Evolutionary conservation across 1,140 invertebrate genomes (phyloP).

Genomic region (Samia ricini): DNA sequence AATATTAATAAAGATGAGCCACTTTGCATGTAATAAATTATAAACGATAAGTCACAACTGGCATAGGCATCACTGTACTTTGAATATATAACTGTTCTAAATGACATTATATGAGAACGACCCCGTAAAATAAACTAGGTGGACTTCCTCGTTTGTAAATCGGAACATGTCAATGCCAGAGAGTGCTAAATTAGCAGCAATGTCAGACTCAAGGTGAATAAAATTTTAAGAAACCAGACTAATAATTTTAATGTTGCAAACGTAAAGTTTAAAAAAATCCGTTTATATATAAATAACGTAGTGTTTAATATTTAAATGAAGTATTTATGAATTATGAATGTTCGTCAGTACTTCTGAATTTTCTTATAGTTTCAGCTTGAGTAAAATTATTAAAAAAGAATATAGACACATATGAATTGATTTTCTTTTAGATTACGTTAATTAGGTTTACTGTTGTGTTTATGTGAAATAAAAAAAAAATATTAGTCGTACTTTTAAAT

Average conservation of each 20-base stretch:
- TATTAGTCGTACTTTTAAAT: background rate
- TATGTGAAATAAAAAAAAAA: no score
- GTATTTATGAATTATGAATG: no score
- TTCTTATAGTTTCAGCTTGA: no score
- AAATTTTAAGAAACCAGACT: conserved; percentile 30
- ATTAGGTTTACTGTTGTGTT: no score
- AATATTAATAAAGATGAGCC: no score
- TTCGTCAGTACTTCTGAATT: no score
- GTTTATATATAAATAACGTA: no score
- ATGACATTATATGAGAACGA: conserved; percentile 15
- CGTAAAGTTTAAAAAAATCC: background rate
- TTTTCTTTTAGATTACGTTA: no score
- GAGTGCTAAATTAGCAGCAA: conserved; percentile 64
- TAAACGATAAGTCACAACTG: background rate
- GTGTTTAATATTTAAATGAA: no score
- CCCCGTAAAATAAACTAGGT: conserved; percentile 32
- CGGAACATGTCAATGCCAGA: conserved; percentile 65
- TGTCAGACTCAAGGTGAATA: conserved; percentile 55
- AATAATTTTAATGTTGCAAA: conserved; percentile 2
- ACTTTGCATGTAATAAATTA: no score
- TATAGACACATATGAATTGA: no score
- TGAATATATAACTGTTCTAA: conserved; percentile 9
- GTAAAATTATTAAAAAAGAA: no score
- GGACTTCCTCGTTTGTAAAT: conserved; percentile 61
- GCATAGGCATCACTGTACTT: background rate